A percentile compares a stretch with the other conserved stretches of the same genome.
Evolutionary conservation across 2,113 vertebrate species (phyloP).

Genomic region (Calyptommatus sinebrachiatus): DNA sequence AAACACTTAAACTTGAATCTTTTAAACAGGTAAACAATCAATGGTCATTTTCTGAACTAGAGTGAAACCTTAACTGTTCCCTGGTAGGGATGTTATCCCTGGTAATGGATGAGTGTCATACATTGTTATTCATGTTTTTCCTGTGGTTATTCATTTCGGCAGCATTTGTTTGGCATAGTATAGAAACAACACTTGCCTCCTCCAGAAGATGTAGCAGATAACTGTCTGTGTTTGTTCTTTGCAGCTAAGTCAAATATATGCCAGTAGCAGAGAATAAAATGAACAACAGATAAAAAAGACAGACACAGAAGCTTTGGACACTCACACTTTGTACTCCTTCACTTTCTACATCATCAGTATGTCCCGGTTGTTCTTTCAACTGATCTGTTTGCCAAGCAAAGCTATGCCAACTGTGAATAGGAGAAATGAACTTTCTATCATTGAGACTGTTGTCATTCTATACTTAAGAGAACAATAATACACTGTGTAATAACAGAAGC

Average conservation of each 20-base stretch:
- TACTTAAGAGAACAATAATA: constrained; percentile 62
- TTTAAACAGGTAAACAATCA: too few relatives aligned
- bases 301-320: constrained; percentile 38
- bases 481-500: background rate
- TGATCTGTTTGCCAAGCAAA: constrained; percentile 46
- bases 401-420: constrained; percentile 49
- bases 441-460: constrained; percentile 70
- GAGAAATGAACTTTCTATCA: constrained; percentile 63
- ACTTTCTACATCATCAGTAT: constrained; percentile 40
- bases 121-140: background rate
- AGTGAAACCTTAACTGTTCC: too few relatives aligned
- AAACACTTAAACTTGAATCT: too few relatives aligned
- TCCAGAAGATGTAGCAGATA: constrained; percentile 29
- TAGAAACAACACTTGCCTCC: fast-evolving
- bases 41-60: too few relatives aligned
- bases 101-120: background rate
- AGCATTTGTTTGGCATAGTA: constrained; percentile 12
- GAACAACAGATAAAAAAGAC: constrained; percentile 57
- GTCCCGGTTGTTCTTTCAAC: constrained; percentile 42
- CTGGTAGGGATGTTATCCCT: too few relatives aligned
- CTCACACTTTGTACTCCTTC: constrained; percentile 33
- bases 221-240: constrained; percentile 32
- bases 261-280: constrained; percentile 37
- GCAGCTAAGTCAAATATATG: constrained; percentile 36
- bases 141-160: background rate